Base-by-base conservation (phyloP, 2,797 vertebrate species). In the Cyclopterus lumpus region DNA sequence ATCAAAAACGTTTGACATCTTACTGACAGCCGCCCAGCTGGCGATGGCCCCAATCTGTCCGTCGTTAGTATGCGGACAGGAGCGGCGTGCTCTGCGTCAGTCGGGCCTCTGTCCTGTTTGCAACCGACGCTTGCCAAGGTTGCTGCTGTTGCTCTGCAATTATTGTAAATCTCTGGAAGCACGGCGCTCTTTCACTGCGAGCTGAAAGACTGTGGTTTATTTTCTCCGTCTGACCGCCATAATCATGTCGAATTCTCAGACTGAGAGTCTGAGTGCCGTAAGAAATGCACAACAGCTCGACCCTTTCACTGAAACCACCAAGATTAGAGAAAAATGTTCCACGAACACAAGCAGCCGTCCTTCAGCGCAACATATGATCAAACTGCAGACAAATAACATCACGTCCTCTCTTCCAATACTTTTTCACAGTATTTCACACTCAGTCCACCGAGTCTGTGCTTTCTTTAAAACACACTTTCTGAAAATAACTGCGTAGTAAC, bases 171-270 rank as follows among this genome's bases (percentile, higher is more conserved):
- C 66, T 63, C 75, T 54, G 49, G 24, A 64, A 84, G 66, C 51
- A 8, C 2, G 26, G 57, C 11, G 1, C 44, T 63, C 53, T 59
- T 72, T 51, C 18, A 16, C 71, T 48, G 58, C 72, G 67, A 78
- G 80, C 78, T 58, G 71, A 86, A 79, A 75, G 77, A 80, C 78
- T 77, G 64, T 36, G 84, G 75, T 81, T 74, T 80, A 48, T 81
- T 82, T 82, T 79, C 72, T 82, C 71, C 67, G 3, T 20, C 67
- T 26, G 68, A 69, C 80, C 65, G 77, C 88, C 87, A 68, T 86
- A 82, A 89, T 89, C 81, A 81, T 58, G 78, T 73, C 72, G 55
- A 78, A 82, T 85, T 86, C 79, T 85, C 82, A 88, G 86, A 83
- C 84, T 54, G 54, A 34, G 67, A 79, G 80, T 75, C 81, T 83